Evolutionary conservation across 1,140 invertebrate genomes (phyloP), one percentile per base, ranked within the genome.

Genomic region (Brachionus manjavacas): DNA sequence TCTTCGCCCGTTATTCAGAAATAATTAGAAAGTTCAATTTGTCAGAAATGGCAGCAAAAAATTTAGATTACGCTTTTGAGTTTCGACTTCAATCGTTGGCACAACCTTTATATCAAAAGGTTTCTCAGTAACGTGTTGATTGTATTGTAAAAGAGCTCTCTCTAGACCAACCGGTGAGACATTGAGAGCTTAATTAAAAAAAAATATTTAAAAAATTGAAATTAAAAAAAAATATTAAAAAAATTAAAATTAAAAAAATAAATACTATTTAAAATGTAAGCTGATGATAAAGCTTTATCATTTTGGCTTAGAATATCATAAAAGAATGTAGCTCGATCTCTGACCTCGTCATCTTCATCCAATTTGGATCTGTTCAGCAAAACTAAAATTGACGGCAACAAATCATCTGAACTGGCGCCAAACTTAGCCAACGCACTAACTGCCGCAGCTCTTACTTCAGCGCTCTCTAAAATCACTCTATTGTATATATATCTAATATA

Each of bases 401-500:
- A 89, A 86, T 95, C 93, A 0, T 96, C 95, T 90, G 96, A 97
- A 83, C 94, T 93, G 7, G 97, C 97, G 8, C 96, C 98, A 90
- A 99, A 99, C 87, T 97, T 96, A 4, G 97, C 96, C 85, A 99
- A 92, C 0, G 97, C 96, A 3, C 95, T 95, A 0, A 99, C 97
- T 7, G 98, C 97, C 4, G 97, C 97, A 0, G 95, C 95, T 55
- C 96, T 91, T 0, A 99, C 95, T 43, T 95, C 93, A 0, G 96
- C 95, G 87, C 94, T 95, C 87, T 99, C 98, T 41, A 99, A 90
- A 85, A 99, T 98, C 0, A 99, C 96, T 64, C 98, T 92, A 89
- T 99, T 99, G 88, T 99, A 99, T 86, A 99, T 99, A 87, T 97
- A 99, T 3, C 98, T 92, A 86, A 99, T 99, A 88, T 99, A 99